Evolutionary conservation across 2,113 vertebrate species (phyloP).

Genomic region (Rhizomys pruinosus): DNA sequence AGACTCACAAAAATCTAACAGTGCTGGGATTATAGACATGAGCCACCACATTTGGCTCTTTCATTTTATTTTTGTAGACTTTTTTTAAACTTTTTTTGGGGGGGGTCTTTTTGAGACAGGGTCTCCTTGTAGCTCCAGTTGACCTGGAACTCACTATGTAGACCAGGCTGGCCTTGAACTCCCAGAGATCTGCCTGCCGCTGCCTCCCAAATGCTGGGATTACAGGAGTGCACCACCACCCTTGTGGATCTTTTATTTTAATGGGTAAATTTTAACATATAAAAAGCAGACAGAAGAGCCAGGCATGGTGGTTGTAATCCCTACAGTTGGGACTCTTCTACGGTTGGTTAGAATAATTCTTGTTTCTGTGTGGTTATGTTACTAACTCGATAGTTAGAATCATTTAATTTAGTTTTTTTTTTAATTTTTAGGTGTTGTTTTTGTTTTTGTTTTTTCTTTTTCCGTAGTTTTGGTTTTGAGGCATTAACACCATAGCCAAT

Average conservation of each 20-base stretch:
- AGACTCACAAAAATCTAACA: too few relatives aligned
- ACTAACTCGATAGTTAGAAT: slow-evolving; percentile 23
- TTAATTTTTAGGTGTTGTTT: slow-evolving; percentile 14
- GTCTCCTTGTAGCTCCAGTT: too few relatives aligned
- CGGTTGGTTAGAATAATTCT: background rate
- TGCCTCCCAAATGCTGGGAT: background rate
- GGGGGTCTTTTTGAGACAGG: too few relatives aligned
- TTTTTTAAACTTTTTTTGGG: too few relatives aligned
- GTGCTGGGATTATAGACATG: too few relatives aligned
- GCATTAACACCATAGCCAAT: background rate
- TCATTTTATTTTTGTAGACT: too few relatives aligned
- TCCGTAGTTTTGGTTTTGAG: background rate
- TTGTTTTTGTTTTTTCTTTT: background rate
- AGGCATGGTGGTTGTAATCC: background rate
- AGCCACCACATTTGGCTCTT: too few relatives aligned
- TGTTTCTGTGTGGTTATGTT: slow-evolving; percentile 38
- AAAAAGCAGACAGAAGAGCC: background rate
- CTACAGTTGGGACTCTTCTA: background rate
- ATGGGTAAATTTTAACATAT: background rate
- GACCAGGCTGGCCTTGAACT: background rate
- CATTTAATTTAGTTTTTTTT: slow-evolving; percentile 29
- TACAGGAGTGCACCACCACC: background rate
- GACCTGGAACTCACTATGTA: background rate
- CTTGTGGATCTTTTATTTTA: background rate
- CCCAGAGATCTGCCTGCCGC: background rate